A percentile compares a stretch with the other conserved stretches of the same genome.
phyloP scores from a whole-genome alignment of 2,113 vertebrate genomes.

The Mustela nigripes region DNA sequence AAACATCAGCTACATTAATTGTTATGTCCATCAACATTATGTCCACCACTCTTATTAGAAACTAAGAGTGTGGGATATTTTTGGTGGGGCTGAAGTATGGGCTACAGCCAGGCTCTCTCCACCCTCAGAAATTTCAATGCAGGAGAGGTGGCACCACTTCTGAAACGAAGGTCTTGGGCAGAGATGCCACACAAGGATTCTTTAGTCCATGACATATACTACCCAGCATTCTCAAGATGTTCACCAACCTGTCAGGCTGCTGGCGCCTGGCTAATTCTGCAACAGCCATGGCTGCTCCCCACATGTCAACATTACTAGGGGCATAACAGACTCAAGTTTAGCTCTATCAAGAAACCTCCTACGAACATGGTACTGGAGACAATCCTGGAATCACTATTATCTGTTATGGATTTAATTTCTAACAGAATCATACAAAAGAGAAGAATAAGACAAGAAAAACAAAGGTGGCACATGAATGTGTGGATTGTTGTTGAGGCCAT shows the following conservation, averaged over 20 bases:
- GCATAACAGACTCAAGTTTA: background rate
- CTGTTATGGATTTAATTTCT: background rate
- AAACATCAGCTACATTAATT: background rate
- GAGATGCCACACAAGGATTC: background rate
- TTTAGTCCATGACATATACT: background rate
- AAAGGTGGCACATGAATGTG: background rate
- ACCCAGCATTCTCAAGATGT: background rate
- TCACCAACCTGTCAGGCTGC: background rate
- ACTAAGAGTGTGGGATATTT: background rate
- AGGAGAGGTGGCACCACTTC: background rate
- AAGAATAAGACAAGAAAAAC: background rate
- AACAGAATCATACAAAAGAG: background rate
- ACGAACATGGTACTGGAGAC: background rate
- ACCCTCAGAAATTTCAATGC: background rate
- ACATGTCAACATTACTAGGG: background rate
- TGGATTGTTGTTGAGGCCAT: background rate
- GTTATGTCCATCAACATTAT: background rate
- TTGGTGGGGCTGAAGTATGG: background rate
- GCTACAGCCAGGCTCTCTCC: background rate
- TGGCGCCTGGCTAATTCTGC: background rate
- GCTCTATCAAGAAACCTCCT: background rate
- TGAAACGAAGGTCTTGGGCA: background rate
- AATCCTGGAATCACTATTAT: background rate
- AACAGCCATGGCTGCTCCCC: background rate
- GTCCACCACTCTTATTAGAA: background rate